These are phyloP conservation scores for Rutpela maculata DNA, from an alignment of 2,888 invertebrate species.

Conservation along the genomic window DNA sequence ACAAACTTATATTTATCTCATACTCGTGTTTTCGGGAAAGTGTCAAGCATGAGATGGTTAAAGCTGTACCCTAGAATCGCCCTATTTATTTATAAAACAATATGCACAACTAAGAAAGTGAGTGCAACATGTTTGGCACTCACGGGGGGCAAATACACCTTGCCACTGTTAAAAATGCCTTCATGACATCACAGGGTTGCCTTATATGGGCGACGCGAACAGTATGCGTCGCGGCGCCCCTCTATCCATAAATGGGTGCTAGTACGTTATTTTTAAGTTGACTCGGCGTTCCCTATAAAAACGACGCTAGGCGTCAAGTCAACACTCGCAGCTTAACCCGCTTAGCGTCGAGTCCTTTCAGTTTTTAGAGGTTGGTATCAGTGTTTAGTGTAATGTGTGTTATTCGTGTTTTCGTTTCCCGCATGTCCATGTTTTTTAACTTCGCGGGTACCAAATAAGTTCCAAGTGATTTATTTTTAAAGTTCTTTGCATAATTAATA, in stretches of 20 bases:
- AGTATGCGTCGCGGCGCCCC: constrained; percentile 68
- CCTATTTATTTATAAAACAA: constrained; percentile 43
- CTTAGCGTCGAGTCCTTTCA: constrained; percentile 50
- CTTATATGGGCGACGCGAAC: constrained; percentile 71
- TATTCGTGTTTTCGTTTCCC: constrained; percentile 17
- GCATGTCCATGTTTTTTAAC: background rate
- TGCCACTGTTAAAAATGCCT: constrained; percentile 47
- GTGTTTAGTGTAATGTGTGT: constrained; percentile 24
- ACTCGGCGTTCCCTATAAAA: constrained; percentile 60
- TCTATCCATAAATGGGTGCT: constrained; percentile 71
- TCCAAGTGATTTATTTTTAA: background rate
- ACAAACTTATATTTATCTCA: constrained; percentile 37
- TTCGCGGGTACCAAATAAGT: background rate
- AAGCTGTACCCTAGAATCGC: constrained; percentile 18
- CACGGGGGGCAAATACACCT: constrained; percentile 35
- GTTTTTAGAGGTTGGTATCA: constrained; percentile 50
- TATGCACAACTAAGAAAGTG: constrained; percentile 45
- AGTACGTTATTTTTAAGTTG: constrained; percentile 68
- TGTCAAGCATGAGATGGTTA: constrained; percentile 8
- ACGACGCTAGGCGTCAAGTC: constrained; percentile 41
- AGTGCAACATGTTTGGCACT: constrained; percentile 35
- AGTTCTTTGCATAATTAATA: background rate
- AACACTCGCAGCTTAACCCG: constrained; percentile 48
- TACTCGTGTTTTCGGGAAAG: constrained; percentile 4
- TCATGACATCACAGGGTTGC: constrained; percentile 54